Base-by-base conservation (phyloP, 2,113 vertebrate genomes). In the Agapornis roseicollis region DNA sequence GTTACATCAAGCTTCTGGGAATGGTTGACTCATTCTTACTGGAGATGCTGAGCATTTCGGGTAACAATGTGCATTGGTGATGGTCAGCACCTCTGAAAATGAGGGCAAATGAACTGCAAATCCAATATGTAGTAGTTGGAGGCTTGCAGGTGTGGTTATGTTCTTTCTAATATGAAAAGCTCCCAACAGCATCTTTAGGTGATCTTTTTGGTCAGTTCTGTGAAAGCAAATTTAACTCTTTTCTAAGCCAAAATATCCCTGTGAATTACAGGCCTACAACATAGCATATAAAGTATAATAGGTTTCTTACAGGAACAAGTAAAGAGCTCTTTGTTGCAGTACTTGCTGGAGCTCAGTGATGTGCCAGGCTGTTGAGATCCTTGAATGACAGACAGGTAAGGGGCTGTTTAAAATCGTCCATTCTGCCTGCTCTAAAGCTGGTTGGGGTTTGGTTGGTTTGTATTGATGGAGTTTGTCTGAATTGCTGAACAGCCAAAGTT, bases 241-340 rank as follows among this genome's bases (percentile, higher is more conserved):
- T 81, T 33, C 6, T 71, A 56, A 29, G n/a, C 31, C n/a, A 31
- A 58, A 74, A n/a, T 46, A 44, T 25, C 72, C 8, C n/a, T 78
- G 35, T 60, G 80, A 74, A 50, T 58, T 65, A 24, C 42, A 69
- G 47, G 22, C 37, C 42, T 79, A 18, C 5, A 13, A 35, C 29
- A 7, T 0, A 17, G 29, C 5, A 9, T 7, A 6, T 11, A 4
- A 53, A 55, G 13, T 29, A 14, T 8, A 63, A 15, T 10, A 10
- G 31, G 7, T 60, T 86, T 72, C 70, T 47, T 8, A 29, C 18
- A 22, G 25, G 35, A 53, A 58, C 50, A 42, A 25, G 64, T 23
- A 46, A 12, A 2, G 16, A 25, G 64, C 35, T 35, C 22, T 64
- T 42, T 31, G 20, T 56, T 60, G 33, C 17, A 7, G 0, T 41